These are phyloP conservation scores for Gymnogyps californianus DNA, from an alignment of 2,113 vertebrate genomes.

Conservation along the genomic window DNA sequence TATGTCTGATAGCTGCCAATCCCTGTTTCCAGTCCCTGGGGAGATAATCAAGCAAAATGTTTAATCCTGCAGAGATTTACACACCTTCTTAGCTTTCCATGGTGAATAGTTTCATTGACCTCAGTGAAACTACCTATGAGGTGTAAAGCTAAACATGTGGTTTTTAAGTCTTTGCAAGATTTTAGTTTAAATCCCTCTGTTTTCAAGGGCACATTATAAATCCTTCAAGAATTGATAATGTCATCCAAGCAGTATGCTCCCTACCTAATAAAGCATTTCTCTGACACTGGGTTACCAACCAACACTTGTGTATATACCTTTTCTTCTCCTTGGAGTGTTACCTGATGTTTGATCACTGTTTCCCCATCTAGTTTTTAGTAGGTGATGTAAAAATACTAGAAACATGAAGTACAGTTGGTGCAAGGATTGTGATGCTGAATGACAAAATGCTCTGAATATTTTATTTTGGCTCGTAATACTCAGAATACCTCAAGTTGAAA, in stretches of 20 bases:
- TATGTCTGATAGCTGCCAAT: background rate
- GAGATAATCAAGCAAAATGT: background rate
- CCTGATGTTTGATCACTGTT: background rate
- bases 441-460: background rate
- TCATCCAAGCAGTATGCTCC: background rate
- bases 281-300: background rate
- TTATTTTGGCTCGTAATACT: background rate
- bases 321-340: background rate
- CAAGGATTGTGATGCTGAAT: background rate
- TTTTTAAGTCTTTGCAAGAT: background rate
- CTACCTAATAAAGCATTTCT: background rate
- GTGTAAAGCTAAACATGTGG: background rate
- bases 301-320: background rate
- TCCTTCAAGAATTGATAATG: background rate
- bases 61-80: background rate
- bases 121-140: background rate
- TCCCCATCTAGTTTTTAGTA: background rate
- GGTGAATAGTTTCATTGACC: slow-evolving; percentile 8
- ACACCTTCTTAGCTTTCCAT: background rate
- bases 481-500: too few species aligned
- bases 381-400: background rate
- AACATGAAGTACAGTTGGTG: background rate
- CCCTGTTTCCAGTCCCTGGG: background rate
- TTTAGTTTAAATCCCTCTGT: background rate
- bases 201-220: background rate